phyloP scores from a whole-genome alignment of 2,113 vertebrate species.

The Ibidorhyncha struthersii region DNA sequence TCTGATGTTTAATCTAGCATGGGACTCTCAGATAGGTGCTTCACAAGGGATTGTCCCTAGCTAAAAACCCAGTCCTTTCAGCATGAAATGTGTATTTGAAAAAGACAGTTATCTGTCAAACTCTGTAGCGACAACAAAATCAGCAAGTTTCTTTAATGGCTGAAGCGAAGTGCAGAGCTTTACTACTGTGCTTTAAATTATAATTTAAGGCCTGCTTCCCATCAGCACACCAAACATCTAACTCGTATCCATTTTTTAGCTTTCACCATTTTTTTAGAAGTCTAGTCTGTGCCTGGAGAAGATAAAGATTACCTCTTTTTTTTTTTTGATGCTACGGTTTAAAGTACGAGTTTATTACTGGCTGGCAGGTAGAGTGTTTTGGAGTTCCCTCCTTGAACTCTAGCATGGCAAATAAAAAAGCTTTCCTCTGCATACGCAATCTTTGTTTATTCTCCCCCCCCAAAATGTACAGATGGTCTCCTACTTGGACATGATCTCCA shows the following conservation, averaged over 20 bases:
- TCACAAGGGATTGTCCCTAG: not conserved
- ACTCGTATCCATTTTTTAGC: not conserved
- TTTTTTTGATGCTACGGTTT: not conserved
- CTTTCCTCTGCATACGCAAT: not conserved
- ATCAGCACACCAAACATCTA: not conserved
- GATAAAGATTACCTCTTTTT: not conserved
- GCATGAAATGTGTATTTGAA: not conserved
- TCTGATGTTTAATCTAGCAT: not conserved
- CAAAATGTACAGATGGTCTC: not conserved
- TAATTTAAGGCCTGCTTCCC: not conserved
- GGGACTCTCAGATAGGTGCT: not conserved
- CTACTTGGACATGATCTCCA: not conserved
- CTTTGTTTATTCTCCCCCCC: not conserved
- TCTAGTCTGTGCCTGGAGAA: not conserved
- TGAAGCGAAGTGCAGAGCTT: not conserved
- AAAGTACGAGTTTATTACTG: not conserved
- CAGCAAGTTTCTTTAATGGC: fast-evolving
- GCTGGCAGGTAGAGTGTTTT: not conserved
- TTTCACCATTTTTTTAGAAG: not conserved
- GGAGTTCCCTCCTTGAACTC: not conserved
- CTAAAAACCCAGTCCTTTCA: not conserved
- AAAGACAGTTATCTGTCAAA: not conserved
- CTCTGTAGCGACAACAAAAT: not conserved
- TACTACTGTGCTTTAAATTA: not conserved
- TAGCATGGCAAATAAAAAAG: not conserved